Percentiles rank a stretch among this genome's conserved stretches.
phyloP scores from a whole-genome alignment of 2,797 vertebrate species.

The Morelia viridis region DNA sequence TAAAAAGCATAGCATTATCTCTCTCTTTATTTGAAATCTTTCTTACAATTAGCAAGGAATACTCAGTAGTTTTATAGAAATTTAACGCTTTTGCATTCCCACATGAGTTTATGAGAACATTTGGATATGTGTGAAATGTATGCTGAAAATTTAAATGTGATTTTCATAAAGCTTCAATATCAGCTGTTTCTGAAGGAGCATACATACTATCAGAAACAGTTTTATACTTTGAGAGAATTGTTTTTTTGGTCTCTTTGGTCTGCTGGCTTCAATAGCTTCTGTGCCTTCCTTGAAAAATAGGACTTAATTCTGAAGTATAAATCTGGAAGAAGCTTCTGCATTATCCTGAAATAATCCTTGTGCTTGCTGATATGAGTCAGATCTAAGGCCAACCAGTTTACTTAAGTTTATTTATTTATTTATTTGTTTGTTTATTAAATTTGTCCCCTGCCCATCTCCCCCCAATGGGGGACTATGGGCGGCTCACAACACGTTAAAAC shows the following conservation, averaged over 20 bases:
- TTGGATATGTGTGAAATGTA: neutral
- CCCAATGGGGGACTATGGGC: no score
- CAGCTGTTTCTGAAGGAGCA: neutral
- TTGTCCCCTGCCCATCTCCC: no score
- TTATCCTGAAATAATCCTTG: neutral
- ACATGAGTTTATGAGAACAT: neutral
- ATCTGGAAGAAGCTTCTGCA: neutral
- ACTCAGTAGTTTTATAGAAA: neutral
- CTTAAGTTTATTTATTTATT: neutral
- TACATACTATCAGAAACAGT: neutral
- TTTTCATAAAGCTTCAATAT: slow-evolving; percentile 26
- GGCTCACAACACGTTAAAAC: no score
- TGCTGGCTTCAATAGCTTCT: neutral
- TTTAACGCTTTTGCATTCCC: neutral
- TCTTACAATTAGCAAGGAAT: neutral
- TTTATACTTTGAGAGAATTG: neutral
- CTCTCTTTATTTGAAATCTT: neutral
- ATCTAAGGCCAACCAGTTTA: neutral
- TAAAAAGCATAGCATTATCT: neutral
- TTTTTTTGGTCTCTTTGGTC: neutral
- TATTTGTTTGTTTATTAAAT: no score
- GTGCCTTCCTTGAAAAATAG: neutral
- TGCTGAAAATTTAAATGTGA: neutral
- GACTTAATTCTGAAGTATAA: neutral
- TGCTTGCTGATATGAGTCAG: neutral